A percentile compares a stretch with the other conserved stretches of the same genome.
Conservation (phyloP, 2,888 invertebrate species). For the Melolontha melolontha region DNA sequence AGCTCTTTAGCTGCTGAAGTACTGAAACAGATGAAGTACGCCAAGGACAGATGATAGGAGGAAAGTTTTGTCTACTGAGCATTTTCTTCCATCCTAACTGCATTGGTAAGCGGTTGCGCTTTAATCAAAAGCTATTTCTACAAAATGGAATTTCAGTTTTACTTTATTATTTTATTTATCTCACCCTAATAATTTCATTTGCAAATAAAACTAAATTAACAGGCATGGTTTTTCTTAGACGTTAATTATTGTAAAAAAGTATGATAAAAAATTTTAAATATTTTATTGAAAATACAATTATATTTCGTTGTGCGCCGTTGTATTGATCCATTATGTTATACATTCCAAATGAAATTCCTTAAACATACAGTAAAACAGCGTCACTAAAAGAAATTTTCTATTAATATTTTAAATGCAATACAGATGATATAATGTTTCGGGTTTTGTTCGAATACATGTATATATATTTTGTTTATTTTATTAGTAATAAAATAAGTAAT, state of each 20-base stretch:
- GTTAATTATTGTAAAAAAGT: too few relatives aligned
- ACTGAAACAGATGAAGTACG: slow-evolving; percentile 47
- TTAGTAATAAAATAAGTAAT: too few relatives aligned
- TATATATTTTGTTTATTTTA: too few relatives aligned
- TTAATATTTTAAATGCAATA: too few relatives aligned
- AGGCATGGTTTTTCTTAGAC: background rate
- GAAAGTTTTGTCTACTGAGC: slow-evolving; percentile 48
- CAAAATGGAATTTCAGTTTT: slow-evolving; percentile 13
- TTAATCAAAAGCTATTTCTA: slow-evolving; percentile 47
- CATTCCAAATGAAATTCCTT: slow-evolving; percentile 15
- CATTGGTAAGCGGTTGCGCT: slow-evolving; percentile 29
- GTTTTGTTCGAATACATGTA: too few relatives aligned
- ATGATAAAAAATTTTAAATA: slow-evolving; percentile 1
- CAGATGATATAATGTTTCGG: too few relatives aligned
- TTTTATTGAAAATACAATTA: slow-evolving; percentile 3
- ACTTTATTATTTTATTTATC: slow-evolving; percentile 16
- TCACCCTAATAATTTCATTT: background rate
- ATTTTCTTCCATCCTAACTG: slow-evolving; percentile 28
- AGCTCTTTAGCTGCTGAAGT: slow-evolving; percentile 23
- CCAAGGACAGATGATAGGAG: slow-evolving; percentile 52
- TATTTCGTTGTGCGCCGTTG: slow-evolving; percentile 26
- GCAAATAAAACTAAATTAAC: background rate
- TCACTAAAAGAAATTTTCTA: background rate
- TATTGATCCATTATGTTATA: slow-evolving; percentile 35
- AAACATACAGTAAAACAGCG: slow-evolving; percentile 6